Conservation (phyloP, 2,888 invertebrate genomes). For the Pterobdella sp. region DNA sequence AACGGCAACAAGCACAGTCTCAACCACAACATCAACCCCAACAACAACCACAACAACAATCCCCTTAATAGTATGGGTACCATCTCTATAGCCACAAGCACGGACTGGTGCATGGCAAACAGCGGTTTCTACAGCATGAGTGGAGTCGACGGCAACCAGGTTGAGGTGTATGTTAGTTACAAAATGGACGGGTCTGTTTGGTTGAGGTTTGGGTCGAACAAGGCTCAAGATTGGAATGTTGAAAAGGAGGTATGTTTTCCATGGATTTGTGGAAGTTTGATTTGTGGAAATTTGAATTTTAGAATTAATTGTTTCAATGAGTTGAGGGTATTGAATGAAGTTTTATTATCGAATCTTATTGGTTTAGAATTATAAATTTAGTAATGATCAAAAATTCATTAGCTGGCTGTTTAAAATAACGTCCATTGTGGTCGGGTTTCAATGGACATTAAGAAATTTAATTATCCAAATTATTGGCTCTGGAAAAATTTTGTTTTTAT, state of each 20-base stretch:
- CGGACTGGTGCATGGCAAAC: neutral
- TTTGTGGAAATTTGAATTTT: no score
- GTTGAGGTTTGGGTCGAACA: neutral
- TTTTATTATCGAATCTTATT: no score
- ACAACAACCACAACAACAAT: neutral
- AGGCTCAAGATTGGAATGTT: neutral
- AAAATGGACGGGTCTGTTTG: neutral
- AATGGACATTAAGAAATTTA: no score
- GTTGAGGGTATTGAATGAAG: neutral
- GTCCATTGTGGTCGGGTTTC: no score
- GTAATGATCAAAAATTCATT: no score
- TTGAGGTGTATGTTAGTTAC: neutral
- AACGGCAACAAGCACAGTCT: neutral
- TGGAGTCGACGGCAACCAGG: neutral
- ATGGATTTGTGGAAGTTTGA: neutral
- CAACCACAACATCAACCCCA: neutral
- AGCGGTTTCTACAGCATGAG: neutral
- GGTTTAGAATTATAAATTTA: no score
- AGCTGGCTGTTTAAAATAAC: no score
- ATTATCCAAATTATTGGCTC: no score
- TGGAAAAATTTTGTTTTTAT: no score
- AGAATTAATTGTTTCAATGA: no score
- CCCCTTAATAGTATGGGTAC: neutral
- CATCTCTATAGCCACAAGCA: neutral
- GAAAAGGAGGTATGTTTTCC: neutral